phyloP scores from a whole-genome alignment of 2,113 vertebrate species.

The Aspidoscelis tigris region DNA sequence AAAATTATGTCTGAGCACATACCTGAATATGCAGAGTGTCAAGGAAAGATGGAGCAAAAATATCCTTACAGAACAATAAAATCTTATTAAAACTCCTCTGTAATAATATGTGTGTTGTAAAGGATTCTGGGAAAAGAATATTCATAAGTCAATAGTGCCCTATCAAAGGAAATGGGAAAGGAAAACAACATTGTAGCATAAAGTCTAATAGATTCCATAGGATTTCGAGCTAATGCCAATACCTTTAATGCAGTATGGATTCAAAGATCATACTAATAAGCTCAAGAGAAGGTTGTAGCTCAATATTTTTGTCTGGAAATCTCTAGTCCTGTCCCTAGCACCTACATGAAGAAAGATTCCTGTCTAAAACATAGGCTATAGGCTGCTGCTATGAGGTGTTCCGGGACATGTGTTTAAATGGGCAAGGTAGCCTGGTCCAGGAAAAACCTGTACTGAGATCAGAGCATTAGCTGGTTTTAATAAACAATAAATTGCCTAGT shows the following conservation, averaged over 20 bases:
- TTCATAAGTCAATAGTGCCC: conserved; percentile 60
- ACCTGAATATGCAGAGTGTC: conserved; percentile 1
- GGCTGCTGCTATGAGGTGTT: too few species aligned
- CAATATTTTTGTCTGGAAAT: neutral
- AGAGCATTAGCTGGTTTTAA: too few species aligned
- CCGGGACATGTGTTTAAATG: too few species aligned
- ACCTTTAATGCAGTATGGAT: neutral
- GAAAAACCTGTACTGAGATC: too few species aligned
- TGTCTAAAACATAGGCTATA: neutral
- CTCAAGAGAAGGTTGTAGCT: neutral
- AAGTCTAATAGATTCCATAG: conserved; percentile 6
- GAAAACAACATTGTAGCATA: neutral
- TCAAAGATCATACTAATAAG: conserved; percentile 8
- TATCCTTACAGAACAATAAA: conserved; percentile 62
- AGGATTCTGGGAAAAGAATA: conserved; percentile 56
- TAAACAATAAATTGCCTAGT: too few species aligned
- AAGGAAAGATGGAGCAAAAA: conserved; percentile 44
- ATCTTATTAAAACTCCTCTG: conserved; percentile 51
- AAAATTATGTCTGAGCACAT: conserved; percentile 15
- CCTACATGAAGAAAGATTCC: neutral
- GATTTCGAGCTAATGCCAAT: conserved; percentile 36
- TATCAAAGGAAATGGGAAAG: conserved; percentile 53
- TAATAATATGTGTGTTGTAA: conserved; percentile 50
- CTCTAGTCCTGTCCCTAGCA: neutral
- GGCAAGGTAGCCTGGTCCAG: too few species aligned